Evolutionary conservation across 2,888 invertebrate genomes (phyloP), one percentile per base, ranked within the genome.

Genomic region (Oscheius sp.): DNA sequence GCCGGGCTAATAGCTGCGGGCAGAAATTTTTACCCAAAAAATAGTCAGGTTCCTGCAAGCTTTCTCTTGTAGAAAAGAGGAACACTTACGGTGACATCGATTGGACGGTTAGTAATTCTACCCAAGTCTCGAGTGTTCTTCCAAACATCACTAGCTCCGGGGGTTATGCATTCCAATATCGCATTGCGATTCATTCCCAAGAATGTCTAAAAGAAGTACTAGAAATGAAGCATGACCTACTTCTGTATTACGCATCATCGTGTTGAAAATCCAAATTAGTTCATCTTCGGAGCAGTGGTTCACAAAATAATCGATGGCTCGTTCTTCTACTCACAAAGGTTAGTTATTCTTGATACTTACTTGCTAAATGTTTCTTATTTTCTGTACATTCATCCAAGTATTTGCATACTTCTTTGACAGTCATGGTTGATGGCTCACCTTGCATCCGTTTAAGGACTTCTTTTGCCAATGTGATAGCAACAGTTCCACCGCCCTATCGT

Each of bases 251-350:
- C 71, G 41, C 20, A 77, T 70, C 41, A 79, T 75, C 8, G 70
- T 62, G 54, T 73, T 74, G 66, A 79, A 75, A 8, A 79, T 38
- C 76, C 78, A 78, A 28, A 74, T 65, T 3, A 78, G 64, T 49
- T 78, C 78, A 14, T 71, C 67, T 50, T 77, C 68, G 3, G 71
- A 72, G 33, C 73, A 74, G 14, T 61, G 65, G 45, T 70, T 68
- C 1, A 71, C 66, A 2, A 76, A 59, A 22, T 17, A 45, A 44
- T 44, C 51, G 3, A 65, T 24, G 26, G 41, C 41, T 26, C 30
- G 24, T n/a, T 54, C 36, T 17, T 49, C 65, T 65, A 24, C n/a
- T n/a, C 8, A 54, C 12, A 49, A 8, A 17, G 24, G 8, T 26
- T 59, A 44, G n/a, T 26, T 12, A 20, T 38, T 0, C 6, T 9